Base-by-base conservation (phyloP, 2,113 vertebrate genomes). In the Loxodonta africana region DNA sequence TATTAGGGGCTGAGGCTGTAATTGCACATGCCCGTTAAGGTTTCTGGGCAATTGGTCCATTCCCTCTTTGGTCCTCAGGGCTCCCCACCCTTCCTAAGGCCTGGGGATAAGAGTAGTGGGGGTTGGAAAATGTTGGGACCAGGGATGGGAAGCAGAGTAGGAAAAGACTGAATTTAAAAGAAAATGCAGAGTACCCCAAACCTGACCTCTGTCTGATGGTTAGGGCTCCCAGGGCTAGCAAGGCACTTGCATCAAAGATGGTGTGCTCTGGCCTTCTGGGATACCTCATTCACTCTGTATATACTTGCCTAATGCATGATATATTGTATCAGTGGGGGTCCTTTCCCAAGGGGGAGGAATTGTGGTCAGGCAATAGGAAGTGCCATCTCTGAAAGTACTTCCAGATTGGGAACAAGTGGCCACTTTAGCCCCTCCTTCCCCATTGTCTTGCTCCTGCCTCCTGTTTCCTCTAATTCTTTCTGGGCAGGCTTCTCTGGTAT, bases 321-420 rank as follows among this genome's bases (percentile, higher is more conserved):
- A 0, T 15, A 23, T 51, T 37, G 0, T 15, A 23, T 51, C 17
- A 7, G 71, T 53, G 67, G 48, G 81, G 41, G 37, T 14, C 26
- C 2, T 51, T 71, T 87, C 82, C 77, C n/a, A 86, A 63, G 53
- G n/a, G 44, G 84, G 87, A 90, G 76, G 76, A 33, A 41, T 26
- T 90, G 63, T 73, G 94, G 89, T 89, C 65, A 73, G 93, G 89
- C 80, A 71, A 51, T 86, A 77, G 91, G 67, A 95, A 94, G 81
- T 78, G 51, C 91, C 26, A 9, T 69, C 88, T 91, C 80, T 91
- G 15, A 69, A 90, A 85, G 60, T 71, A 65, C 88, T 92, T 97
- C 73, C 77, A 76, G 60, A 21, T 20, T 74, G 90, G 77, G 63
- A 83, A 2, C 89, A 60, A 30, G 74, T n/a, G 91, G 48, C 57